phyloP scores from a whole-genome alignment of 2,113 vertebrate species.

The Crocuta crocuta region DNA sequence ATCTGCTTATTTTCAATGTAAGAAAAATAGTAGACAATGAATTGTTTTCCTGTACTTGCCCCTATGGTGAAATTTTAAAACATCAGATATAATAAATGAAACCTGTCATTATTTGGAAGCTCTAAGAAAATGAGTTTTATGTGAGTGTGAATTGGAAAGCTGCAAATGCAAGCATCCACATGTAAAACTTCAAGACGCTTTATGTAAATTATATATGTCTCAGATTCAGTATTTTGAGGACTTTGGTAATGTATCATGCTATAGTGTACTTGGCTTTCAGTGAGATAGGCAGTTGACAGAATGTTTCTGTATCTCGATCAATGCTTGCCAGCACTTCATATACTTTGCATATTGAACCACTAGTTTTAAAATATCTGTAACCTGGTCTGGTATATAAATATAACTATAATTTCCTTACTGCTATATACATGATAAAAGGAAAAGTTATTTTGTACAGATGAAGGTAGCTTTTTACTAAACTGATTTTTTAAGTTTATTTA shows the following conservation, averaged over 20 bases:
- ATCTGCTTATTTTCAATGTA: not conserved
- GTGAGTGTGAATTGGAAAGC: not conserved
- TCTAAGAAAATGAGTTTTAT: not conserved
- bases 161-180: not conserved
- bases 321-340: not conserved
- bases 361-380: not conserved
- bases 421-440: not conserved
- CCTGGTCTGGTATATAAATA: not conserved
- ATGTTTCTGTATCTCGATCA: not conserved
- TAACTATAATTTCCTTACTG: not conserved
- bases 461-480: constrained; percentile 6
- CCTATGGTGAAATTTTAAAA: not conserved
- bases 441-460: not conserved
- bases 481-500: not conserved
- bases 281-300: not conserved
- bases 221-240: not conserved
- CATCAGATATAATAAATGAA: not conserved
- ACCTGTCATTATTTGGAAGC: not conserved
- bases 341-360: not conserved
- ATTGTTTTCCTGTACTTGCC: not conserved
- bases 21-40: not conserved
- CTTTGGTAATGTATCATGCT: not conserved
- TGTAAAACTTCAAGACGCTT: not conserved
- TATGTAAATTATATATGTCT: not conserved
- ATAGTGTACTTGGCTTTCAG: not conserved